Conservation (phyloP, 1,140 invertebrate genomes). For the Lepidurus packardi region DNA sequence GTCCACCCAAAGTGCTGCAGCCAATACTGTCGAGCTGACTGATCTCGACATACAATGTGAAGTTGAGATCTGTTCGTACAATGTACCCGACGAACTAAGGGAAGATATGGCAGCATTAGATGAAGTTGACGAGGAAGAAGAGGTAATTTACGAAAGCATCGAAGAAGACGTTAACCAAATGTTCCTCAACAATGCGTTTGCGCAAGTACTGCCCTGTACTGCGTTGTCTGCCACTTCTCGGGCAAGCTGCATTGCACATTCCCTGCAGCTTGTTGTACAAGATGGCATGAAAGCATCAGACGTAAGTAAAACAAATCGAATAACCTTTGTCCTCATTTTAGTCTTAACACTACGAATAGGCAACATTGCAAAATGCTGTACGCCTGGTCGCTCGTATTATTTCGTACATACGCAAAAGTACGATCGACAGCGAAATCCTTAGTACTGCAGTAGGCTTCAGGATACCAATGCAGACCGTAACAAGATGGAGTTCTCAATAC, state of each 20-base stretch:
- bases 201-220: not conserved
- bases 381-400: not conserved
- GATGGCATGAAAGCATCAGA: conserved; percentile 13
- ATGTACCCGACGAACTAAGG: not conserved
- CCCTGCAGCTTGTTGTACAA: conserved; percentile 13
- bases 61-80: not conserved
- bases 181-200: not conserved
- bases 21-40: not conserved
- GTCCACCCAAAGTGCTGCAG: not conserved
- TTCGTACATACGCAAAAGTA: not conserved
- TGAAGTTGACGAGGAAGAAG: not conserved
- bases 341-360: not conserved
- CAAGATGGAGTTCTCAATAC: conserved; percentile 17
- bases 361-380: not conserved
- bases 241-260: not conserved
- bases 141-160: not conserved
- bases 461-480: not conserved
- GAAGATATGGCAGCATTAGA: not conserved
- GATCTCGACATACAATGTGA: not conserved
- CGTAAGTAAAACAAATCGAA: not conserved
- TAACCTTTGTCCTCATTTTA: not conserved
- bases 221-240: not conserved
- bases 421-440: not conserved
- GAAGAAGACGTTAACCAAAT: not conserved
- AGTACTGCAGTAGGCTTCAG: not conserved